Evolutionary conservation across 2,113 vertebrate genomes (phyloP).

Genomic region (Notothenia coriiceps): DNA sequence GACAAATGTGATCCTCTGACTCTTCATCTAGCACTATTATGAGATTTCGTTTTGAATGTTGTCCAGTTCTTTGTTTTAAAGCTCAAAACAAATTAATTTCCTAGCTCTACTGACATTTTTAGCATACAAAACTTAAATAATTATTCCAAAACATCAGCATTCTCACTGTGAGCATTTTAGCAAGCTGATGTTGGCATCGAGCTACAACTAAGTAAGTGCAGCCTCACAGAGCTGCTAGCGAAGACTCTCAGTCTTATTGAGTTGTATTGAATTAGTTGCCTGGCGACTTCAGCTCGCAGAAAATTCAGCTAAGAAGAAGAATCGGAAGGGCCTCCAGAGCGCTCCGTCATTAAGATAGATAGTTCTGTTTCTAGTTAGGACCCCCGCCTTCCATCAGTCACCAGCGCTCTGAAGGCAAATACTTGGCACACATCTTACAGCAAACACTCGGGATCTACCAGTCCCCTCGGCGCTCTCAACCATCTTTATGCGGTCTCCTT

Average conservation of each 20-base stretch:
- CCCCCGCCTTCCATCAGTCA: slow-evolving; percentile 47
- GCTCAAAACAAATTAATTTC: neutral
- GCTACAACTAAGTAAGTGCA: neutral
- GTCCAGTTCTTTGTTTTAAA: neutral
- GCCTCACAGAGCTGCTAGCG: slow-evolving; percentile 1
- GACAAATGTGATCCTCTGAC: neutral
- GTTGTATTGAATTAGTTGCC: slow-evolving; percentile 54
- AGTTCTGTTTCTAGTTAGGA: slow-evolving; percentile 35
- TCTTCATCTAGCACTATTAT: neutral
- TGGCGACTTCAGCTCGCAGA: slow-evolving; percentile 28
- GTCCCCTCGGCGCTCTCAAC: slow-evolving; percentile 58
- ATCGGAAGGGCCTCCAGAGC: slow-evolving; percentile 9
- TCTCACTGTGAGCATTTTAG: neutral
- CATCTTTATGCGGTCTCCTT: slow-evolving; percentile 46
- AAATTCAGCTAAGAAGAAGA: slow-evolving; percentile 18
- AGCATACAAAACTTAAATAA: neutral
- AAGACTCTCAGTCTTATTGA: slow-evolving; percentile 11
- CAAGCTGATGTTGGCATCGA: neutral
- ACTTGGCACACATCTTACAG: slow-evolving; percentile 55
- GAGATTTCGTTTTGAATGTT: neutral
- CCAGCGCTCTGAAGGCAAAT: slow-evolving; percentile 39
- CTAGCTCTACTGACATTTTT: neutral
- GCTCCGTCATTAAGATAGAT: slow-evolving; percentile 45
- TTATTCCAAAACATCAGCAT: neutral
- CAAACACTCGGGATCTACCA: slow-evolving; percentile 50